Base-by-base conservation (phyloP, 2,888 invertebrate species). In the Andrena hattorfiana region DNA sequence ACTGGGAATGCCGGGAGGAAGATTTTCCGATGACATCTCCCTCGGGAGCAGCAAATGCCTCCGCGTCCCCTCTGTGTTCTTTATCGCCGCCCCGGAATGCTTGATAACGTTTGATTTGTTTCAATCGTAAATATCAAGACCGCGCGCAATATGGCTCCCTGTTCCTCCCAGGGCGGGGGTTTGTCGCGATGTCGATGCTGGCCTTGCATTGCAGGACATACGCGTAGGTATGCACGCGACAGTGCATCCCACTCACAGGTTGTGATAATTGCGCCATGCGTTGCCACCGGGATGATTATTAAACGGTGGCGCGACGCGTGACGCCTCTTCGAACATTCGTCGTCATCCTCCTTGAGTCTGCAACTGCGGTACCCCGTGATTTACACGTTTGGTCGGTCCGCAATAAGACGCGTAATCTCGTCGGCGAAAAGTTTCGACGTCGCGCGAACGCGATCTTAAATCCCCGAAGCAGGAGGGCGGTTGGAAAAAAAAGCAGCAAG, bases 61-160 rank as follows among this genome's bases (percentile, higher is more conserved):
- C 86, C 87, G 91, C 93, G 93, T 93, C 89, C 89, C 86, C 89
- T 92, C 93, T 93, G 93, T 93, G 91, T 94, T 93, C 93, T 94
- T 94, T 94, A 94, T 94, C 93, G 89, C 88, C 92, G 85, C 82
- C 87, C 86, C 87, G 93, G 94, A 93, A 93, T 94, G 93, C 93
- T 93, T 94, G 94, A 94, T 94, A 94, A 94, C 92, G 89, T 94
- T 94, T 94, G 94, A 94, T 93, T 94, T 94, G 93, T 94, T 93
- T 93, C 92, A 93, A 93, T 93, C 94, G 92, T 94, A 94, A 94
- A 94, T 94, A 89, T 87, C 83, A 87, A 82, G 82, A 78, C 63
- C 78, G 72, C 77, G 87, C 77, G 87, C 85, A 87, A 89, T 89
- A 89, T 89, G 84, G 71, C 64, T 56, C 49, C 30, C 59, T n/a